phyloP scores from a whole-genome alignment of 2,797 vertebrate genomes.

The Sebastolobus altivelis region DNA sequence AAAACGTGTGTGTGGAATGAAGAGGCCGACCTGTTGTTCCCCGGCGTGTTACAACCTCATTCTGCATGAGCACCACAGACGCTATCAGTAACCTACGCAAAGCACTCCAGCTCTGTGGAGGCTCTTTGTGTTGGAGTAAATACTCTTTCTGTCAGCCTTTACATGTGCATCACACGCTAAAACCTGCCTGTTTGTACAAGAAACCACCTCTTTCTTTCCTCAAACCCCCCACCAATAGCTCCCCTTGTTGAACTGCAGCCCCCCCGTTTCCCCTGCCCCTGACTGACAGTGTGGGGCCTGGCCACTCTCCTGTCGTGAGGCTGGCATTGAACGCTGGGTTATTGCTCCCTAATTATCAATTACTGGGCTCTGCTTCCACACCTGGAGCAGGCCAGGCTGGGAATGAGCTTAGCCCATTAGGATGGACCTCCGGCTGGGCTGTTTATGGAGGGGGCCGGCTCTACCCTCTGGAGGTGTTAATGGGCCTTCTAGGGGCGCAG shows the following conservation, averaged over 20 bases:
- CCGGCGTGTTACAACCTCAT: not conserved
- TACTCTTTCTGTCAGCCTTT: conserved; percentile 17
- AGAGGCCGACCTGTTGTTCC: conserved; percentile 1
- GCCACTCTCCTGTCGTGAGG: conserved; percentile 73
- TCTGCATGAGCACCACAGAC: conserved; percentile 5
- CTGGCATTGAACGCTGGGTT: conserved; percentile 71
- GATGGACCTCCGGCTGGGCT: conserved; percentile 79
- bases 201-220: conserved; percentile 3
- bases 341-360: conserved; percentile 87
- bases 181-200: conserved; percentile 19
- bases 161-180: conserved; percentile 14
- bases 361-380: conserved; percentile 80
- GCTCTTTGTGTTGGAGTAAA: conserved; percentile 40
- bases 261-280: conserved; percentile 29
- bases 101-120: conserved; percentile 25
- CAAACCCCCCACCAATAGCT: not conserved
- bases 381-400: conserved; percentile 82
- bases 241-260: conserved; percentile 52
- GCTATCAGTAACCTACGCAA: conserved; percentile 41
- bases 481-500: conserved; percentile 73
- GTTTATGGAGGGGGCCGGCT: conserved; percentile 82
- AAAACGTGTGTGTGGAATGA: not conserved
- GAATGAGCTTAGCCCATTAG: conserved; percentile 83
- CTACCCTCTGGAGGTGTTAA: conserved; percentile 80
- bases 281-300: conserved; percentile 70